These are phyloP conservation scores for Biston stratarius DNA, from an alignment of 2,888 invertebrate genomes.

Conservation along the genomic window DNA sequence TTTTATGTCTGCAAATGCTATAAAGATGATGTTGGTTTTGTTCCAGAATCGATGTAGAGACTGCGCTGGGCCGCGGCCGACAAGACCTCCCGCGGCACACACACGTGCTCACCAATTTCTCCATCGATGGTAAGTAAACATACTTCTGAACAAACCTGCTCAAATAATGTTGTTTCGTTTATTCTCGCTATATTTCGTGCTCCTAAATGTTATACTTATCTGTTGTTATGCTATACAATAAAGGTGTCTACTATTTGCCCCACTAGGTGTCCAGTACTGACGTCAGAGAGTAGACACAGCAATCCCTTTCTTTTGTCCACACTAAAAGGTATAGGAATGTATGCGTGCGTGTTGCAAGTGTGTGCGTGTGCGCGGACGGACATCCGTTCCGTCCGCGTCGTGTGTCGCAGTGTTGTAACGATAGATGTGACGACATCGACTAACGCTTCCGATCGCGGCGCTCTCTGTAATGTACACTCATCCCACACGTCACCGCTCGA, in stretches of 20 bases:
- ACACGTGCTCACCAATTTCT: constrained; percentile 75
- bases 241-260: constrained; percentile 79
- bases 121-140: constrained; percentile 74
- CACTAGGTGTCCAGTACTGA: constrained; percentile 85
- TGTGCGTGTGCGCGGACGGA: constrained; percentile 65
- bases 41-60: constrained; percentile 90
- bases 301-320: constrained; percentile 84
- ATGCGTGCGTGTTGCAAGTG: constrained; percentile 80
- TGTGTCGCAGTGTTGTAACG: constrained; percentile 45
- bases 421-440: constrained; percentile 50
- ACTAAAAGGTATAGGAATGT: constrained; percentile 85
- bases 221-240: constrained; percentile 54
- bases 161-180: neutral
- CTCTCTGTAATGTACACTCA: constrained; percentile 62
- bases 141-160: neutral
- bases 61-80: constrained; percentile 88
- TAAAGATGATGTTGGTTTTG: constrained; percentile 9
- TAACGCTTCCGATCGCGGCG: constrained; percentile 72
- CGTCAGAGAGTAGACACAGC: constrained; percentile 84
- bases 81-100: constrained; percentile 76
- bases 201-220: constrained; percentile 26
- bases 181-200: constrained; percentile 1
- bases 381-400: constrained; percentile 47
- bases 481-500: constrained; percentile 46
- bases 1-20: neutral